These are phyloP conservation scores for Drosophila varians DNA, from an alignment of 1,140 invertebrate genomes.

Conservation along the genomic window DNA sequence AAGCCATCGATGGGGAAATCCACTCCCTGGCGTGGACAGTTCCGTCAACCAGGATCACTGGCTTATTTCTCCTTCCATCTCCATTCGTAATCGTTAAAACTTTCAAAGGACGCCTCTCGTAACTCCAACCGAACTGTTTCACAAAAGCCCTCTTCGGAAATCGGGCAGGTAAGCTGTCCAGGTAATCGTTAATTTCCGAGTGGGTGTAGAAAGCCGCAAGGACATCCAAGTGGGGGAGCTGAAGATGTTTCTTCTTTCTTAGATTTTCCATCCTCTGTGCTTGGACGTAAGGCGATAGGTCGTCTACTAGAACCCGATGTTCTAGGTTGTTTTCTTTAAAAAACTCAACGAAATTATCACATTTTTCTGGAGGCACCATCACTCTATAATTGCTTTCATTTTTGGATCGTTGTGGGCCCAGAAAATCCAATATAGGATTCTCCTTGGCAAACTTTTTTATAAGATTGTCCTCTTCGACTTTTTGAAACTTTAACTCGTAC, in stretches of 20 bases:
- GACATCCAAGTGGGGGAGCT: slow-evolving; percentile 51
- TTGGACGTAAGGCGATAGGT: slow-evolving; percentile 55
- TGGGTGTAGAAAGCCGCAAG: slow-evolving; percentile 61
- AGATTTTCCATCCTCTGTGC: slow-evolving; percentile 50
- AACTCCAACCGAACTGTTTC: slow-evolving; percentile 83
- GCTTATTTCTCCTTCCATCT: slow-evolving; percentile 80
- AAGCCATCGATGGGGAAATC: slow-evolving; percentile 87
- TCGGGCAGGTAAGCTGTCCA: slow-evolving; percentile 83
- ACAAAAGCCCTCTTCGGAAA: slow-evolving; percentile 84
- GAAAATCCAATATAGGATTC: slow-evolving; percentile 46
- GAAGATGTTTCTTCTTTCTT: slow-evolving; percentile 18
- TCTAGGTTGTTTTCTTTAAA: slow-evolving; percentile 44
- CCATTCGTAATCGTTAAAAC: slow-evolving; percentile 84
- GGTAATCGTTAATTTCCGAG: slow-evolving; percentile 84
- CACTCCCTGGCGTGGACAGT: slow-evolving; percentile 89
- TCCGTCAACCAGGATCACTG: slow-evolving; percentile 85
- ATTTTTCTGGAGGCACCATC: slow-evolving; percentile 74
- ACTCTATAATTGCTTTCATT: slow-evolving; percentile 45
- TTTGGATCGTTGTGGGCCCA: background rate
- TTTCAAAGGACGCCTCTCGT: slow-evolving; percentile 85
- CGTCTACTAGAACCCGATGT: slow-evolving; percentile 65
- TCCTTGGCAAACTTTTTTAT: slow-evolving; percentile 15
- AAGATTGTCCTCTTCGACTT: slow-evolving; percentile 3
- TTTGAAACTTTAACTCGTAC: slow-evolving; percentile 31
- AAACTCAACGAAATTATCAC: slow-evolving; percentile 48